Evolutionary conservation across 2,113 vertebrate species (phyloP), one percentile per base, ranked within the genome.

Genomic region (Gymnocephalus cernua): DNA sequence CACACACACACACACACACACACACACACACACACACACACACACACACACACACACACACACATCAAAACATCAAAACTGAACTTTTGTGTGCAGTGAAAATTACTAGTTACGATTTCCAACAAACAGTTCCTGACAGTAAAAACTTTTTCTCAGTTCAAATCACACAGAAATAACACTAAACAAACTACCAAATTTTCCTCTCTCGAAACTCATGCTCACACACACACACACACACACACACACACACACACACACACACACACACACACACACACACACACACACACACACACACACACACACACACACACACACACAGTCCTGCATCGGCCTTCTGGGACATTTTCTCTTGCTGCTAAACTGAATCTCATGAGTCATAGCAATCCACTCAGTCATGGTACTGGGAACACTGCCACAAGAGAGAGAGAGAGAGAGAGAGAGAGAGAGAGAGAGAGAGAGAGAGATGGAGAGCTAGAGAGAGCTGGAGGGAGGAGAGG

Each of bases 361-460:
- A 86, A 90, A 88, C 89, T 86, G 77, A 88, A 90, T 89, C 90
- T 90, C 89, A 92, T 93, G 92, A 92, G 91, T 93, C 92, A 93
- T 75, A 89, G 86, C 87, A 85, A 88, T 93, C 86, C 88, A 90
- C 89, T 94, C 88, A 91, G 91, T 94, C 92, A 93, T 89, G 89
- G 90, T 87, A 78, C 88, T 92, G 92, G 90, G 88, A 92, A 91
- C 79, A 48, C 53, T 88, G 92, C 91, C 90, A 90, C 45, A 0
- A 79, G 64, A 83, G 29, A 66, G 53, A 69, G 48, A 78, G 47
- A 77, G 59, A 67, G 72, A 69, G 48, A 61, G 53, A 78, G 27
- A 53, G 29, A 63, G 25, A 58, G 47, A 68, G 38, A 72, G 47
- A 61, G 4, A 45, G 65, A 54, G 71, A 56, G 18, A 66, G 38